These are phyloP conservation scores for Melipona bicolor DNA, from an alignment of 2,888 invertebrate species.

Conservation along the genomic window DNA sequence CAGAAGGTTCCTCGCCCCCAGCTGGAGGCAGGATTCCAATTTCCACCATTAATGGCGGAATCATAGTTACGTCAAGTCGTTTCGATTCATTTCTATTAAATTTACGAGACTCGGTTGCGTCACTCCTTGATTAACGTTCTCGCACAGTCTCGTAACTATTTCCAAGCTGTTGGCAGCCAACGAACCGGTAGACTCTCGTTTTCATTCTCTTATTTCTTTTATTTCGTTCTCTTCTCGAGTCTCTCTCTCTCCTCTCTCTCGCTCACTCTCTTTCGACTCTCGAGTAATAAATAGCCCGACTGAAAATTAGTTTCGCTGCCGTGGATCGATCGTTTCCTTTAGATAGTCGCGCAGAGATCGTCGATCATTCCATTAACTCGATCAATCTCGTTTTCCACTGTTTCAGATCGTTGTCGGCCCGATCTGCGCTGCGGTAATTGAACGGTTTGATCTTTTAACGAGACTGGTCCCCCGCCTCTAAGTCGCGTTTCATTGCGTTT, in stretches of 20 bases:
- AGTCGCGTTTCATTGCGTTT: conserved; percentile 9
- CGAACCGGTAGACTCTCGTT: conserved; percentile 13
- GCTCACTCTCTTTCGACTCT: not conserved
- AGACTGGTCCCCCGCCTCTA: not conserved
- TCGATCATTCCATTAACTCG: conserved; percentile 22
- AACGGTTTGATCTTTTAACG: conserved; percentile 21
- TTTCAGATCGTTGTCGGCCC: not conserved
- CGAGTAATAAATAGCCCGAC: not conserved
- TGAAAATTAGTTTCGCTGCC: conserved; percentile 11
- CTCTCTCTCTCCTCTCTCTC: not conserved
- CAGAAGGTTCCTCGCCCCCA: not conserved
- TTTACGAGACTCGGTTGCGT: conserved; percentile 57
- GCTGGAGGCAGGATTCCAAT: not conserved
- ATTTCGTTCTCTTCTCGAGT: not conserved
- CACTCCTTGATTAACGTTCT: conserved; percentile 59
- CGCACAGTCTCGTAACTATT: conserved; percentile 47
- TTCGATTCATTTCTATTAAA: conserved; percentile 62
- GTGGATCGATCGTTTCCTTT: conserved; percentile 8
- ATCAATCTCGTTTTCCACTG: conserved; percentile 20
- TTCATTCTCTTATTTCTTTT: conserved; percentile 5
- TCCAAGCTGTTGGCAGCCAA: conserved; percentile 13
- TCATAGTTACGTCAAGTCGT: conserved; percentile 58
- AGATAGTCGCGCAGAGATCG: conserved; percentile 1
- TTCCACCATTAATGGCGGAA: conserved; percentile 42
- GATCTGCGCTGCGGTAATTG: not conserved